Evolutionary conservation across 2,888 invertebrate genomes (phyloP), one percentile per base, ranked within the genome.

Genomic region (Temnothorax unifasciatus): DNA sequence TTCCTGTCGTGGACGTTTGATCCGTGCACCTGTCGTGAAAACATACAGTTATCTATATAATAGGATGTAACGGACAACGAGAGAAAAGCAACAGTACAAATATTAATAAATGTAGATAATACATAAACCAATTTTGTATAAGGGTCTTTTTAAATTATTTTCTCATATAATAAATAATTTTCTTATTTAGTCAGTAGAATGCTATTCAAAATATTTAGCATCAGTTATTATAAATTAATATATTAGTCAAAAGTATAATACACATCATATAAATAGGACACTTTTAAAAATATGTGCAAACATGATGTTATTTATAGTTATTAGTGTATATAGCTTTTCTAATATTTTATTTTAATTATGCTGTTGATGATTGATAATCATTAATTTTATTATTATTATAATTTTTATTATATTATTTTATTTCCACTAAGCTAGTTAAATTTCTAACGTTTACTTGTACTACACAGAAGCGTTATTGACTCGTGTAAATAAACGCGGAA

Each of bases 401-500:
- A 52, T 59, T 74, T 41, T 41, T 44, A 41, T 44, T 29, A 25
- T 3, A 44, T 44, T 44, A 59, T 15, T 74, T 74, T 2, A 41
- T 59, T 44, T 29, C 4, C 29, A 41, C 4, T 29, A 9, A 34
- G n/a, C 0, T 9, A 15, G 29, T 18, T 59, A n/a, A 41, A 74
- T 74, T 38, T 74, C 29, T 59, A 74, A 29, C n/a, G 29, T 15
- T 38, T 38, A 38, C 18, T 71, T 71, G n/a, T 29, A 41, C 3
- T 41, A 44, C 9, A 44, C 21, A 61, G 25, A 44, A 74, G 44
- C 74, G 44, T 59, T 74, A 44, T 74, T 74, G 59, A 59, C 29
- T 61, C n/a, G 13, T 44, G 74, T 74, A 74, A 59, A 74, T 74
- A 74, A 74, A 61, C 29, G 41, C 29, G 9, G 18, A 59, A 25